Conservation (phyloP, 2,888 invertebrate species). For the Trachelus tabidus region DNA sequence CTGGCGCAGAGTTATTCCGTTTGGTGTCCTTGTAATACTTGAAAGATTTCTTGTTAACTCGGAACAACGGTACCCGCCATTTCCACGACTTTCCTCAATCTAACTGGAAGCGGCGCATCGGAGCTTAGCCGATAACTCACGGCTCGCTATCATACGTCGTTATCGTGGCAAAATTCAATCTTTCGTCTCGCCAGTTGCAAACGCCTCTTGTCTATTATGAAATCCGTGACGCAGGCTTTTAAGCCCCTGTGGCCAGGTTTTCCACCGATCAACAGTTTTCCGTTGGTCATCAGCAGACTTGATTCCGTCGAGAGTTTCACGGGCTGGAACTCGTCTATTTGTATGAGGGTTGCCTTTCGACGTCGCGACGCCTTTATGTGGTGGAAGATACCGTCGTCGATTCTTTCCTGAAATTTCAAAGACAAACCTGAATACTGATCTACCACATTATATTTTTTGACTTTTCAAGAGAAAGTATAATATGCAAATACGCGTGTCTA, state of each 20-base stretch:
- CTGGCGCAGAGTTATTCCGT: neutral
- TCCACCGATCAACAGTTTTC: constrained; percentile 62
- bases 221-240: constrained; percentile 59
- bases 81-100: neutral
- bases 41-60: constrained; percentile 24
- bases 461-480: neutral
- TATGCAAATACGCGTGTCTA: neutral
- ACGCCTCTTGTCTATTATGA: constrained; percentile 60
- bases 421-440: neutral
- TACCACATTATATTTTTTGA: neutral
- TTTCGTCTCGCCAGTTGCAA: constrained; percentile 58
- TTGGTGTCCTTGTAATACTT: constrained; percentile 21
- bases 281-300: constrained; percentile 57
- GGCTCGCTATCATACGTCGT: constrained; percentile 61
- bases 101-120: neutral
- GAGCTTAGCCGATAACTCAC: neutral
- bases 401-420: constrained; percentile 46
- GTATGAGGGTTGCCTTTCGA: constrained; percentile 53
- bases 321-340: constrained; percentile 54
- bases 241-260: constrained; percentile 60
- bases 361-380: constrained; percentile 57
- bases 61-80: constrained; percentile 2
- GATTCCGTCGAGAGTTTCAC: constrained; percentile 52
- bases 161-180: constrained; percentile 62
- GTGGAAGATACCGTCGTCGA: constrained; percentile 62